Conservation (phyloP, 2,797 vertebrate species). For the Pelochelys cantorii region DNA sequence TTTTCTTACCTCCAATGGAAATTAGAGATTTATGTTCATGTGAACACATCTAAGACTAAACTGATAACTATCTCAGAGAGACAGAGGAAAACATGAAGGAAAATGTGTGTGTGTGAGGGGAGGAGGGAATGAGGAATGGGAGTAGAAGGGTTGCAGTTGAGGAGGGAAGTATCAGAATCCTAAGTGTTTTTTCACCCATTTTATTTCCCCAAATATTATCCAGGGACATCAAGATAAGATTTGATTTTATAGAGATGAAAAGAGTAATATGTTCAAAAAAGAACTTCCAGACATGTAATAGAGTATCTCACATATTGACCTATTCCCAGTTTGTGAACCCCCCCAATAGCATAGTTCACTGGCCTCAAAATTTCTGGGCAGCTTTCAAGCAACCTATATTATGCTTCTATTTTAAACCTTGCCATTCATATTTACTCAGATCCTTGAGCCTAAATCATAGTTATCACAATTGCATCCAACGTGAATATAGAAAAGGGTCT, state of each 20-base stretch:
- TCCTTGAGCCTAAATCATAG: not conserved
- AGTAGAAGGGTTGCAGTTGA: not conserved
- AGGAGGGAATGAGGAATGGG: not conserved
- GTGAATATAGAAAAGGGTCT: not conserved
- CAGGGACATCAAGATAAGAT: not conserved
- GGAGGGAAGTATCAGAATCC: not conserved
- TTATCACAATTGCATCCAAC: accelerated
- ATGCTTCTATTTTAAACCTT: not conserved
- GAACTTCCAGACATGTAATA: not conserved
- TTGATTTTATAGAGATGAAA: not conserved
- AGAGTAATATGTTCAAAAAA: not conserved
- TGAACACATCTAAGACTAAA: not conserved
- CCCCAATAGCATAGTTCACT: not conserved
- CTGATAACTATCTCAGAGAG: not conserved
- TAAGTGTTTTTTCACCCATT: not conserved
- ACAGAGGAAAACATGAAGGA: not conserved
- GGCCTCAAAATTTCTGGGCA: not conserved
- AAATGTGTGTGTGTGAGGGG: not conserved
- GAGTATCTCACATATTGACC: not conserved
- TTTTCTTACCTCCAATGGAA: not conserved
- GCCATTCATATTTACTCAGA: not conserved
- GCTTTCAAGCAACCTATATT: not conserved
- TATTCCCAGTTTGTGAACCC: not conserved
- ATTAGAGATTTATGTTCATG: not conserved
- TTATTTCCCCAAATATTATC: not conserved